These are phyloP conservation scores for Procambarus clarkii DNA, from an alignment of 1,140 invertebrate genomes.

Conservation along the genomic window DNA sequence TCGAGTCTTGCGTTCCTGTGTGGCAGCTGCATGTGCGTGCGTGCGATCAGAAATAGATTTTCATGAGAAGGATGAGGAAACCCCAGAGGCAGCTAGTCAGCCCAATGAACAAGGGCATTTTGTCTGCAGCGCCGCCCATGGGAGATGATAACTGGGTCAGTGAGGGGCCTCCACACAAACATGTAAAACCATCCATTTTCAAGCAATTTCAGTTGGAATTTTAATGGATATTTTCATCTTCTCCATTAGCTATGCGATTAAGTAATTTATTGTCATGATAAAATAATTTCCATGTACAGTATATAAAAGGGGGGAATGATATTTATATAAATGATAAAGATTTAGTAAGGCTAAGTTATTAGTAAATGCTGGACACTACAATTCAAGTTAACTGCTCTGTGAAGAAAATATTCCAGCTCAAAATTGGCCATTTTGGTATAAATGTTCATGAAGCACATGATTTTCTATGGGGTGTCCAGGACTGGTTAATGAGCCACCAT, in stretches of 20 bases:
- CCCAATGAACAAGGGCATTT: constrained; percentile 84
- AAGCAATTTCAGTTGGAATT: constrained; percentile 8
- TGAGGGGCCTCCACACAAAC: constrained; percentile 29
- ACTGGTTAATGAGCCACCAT: constrained; percentile 14
- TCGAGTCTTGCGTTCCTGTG: constrained; percentile 74
- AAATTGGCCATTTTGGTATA: background rate
- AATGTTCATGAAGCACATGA: background rate
- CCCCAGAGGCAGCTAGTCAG: constrained; percentile 84
- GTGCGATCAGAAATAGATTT: constrained; percentile 82
- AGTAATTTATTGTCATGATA: background rate
- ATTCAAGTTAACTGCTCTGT: background rate
- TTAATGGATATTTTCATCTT: background rate
- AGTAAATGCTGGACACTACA: constrained; percentile 25
- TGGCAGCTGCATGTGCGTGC: constrained; percentile 74
- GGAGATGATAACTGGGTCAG: constrained; percentile 69
- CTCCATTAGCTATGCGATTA: constrained; percentile 34
- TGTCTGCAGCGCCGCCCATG: constrained; percentile 78
- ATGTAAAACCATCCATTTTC: background rate
- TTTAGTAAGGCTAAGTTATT: background rate
- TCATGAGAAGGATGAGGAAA: constrained; percentile 83
- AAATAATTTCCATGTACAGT: background rate
- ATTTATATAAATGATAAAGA: background rate
- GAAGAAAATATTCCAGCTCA: background rate
- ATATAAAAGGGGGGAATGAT: background rate
- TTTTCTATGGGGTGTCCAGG: background rate